Evolutionary conservation across 2,797 vertebrate species (phyloP), one percentile per base, ranked within the genome.

Genomic region (Hypotaenidia philippensis): DNA sequence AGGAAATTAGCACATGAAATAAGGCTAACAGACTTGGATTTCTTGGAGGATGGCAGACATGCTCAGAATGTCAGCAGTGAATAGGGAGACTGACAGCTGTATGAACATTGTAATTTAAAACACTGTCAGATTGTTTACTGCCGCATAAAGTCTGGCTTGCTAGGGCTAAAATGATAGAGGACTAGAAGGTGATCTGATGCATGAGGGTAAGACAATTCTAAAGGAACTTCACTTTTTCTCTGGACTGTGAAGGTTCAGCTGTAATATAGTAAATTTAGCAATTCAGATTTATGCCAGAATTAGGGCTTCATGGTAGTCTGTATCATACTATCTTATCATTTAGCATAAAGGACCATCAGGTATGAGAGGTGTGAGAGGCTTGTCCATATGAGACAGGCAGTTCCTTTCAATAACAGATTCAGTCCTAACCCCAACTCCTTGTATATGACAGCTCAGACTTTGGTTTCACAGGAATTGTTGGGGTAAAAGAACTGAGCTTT

Each of bases 401-500:
- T 20, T 91, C 34, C n/a, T 76, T 89, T 70, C 41, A 38, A 57
- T 66, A 91, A 47, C 26, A 50, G 14, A 49, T 19, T 31, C 36
- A 70, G 7, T n/a, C 61, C 34, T 17, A 61, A 41, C 25, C 26
- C 20, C 26, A 52, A 11, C 12, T 63, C 34, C 60, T 36, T 31
- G 11, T 27, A 56, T 23, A 41, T 8, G 32, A 11, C 17, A 78
- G 8, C 10, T 66, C 44, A 87, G 61, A 38, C 6, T 4, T 21
- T 4, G 1, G 5, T n/a, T 91, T 50, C 13, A 1, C 0, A 0
- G 31, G 6, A 76, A 31, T 22, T 56, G 2, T 25, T 74, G 40
- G 0, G 0, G 23, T 53, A 40, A 61, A 36, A 82, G 65, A 90
- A 69, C 60, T 86, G 50, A 87, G 52, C 47, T 89, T 88, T 50